Percentiles rank a stretch among this genome's conserved stretches.
Conservation (phyloP, 35 echinoderm and acorn worm species). For the Strongylocentrotus purpuratus region DNA sequence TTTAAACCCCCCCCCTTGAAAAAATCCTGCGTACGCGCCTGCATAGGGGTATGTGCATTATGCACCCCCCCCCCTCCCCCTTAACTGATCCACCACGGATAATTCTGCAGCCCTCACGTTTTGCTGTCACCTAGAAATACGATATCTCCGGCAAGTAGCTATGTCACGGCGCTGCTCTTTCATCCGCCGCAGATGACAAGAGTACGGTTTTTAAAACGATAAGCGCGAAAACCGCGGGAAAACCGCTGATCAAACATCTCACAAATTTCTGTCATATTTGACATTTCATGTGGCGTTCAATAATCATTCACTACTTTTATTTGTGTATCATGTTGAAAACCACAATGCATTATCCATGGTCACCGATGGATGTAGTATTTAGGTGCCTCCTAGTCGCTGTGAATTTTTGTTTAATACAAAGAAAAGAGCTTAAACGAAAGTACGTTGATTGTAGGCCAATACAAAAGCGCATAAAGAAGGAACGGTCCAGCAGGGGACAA, state of each 20-base stretch:
- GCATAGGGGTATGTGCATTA: no score
- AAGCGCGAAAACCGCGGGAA: background rate
- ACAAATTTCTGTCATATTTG: background rate
- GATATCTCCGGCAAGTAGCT: background rate
- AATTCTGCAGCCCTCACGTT: background rate
- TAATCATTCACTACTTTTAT: background rate
- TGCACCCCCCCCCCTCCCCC: background rate
- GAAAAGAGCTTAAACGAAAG: no score
- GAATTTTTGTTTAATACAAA: no score
- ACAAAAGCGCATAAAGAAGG: no score
- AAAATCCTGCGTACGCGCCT: no score
- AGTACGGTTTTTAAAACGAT: no score
- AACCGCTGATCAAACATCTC: background rate
- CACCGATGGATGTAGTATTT: no score
- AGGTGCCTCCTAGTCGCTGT: no score
- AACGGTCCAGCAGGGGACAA: no score
- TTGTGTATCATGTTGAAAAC: background rate
- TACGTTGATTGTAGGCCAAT: no score
- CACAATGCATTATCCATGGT: background rate
- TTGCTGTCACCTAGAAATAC: background rate
- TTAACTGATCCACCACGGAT: background rate
- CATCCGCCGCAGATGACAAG: background rate
- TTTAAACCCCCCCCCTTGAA: no score
- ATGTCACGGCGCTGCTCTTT: background rate
- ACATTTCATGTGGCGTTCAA: background rate